Evolutionary conservation across 2,888 invertebrate genomes (phyloP), one percentile per base, ranked within the genome.

Genomic region (Mycogona germanica): DNA sequence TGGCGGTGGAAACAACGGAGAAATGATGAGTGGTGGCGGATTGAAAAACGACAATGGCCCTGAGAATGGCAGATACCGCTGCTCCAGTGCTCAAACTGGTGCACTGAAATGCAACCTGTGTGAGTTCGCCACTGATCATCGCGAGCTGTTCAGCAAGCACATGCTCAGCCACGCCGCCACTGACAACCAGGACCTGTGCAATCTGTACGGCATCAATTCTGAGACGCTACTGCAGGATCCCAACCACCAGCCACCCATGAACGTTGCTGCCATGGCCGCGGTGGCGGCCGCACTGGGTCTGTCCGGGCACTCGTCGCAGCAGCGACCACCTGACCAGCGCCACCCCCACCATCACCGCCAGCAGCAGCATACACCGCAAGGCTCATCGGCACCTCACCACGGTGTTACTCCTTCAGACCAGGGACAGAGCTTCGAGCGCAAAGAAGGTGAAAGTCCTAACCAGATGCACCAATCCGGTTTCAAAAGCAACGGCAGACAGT

Each of bases 21-120:
- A 25, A 30, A 49, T 26, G 41, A 41, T 19, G 32, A 49, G 54
- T 23, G 25, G 25, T 37, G 38, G 25, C 7, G 45, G 32, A 1
- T 26, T 29, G 9, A 47, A n/a, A 2, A 56, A 23, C 23, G 30
- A 28, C 35, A 53, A 37, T 41, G 55, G 35, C 7, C 32, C n/a
- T 46, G 54, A 35, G 47, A 55, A 42, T 42, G 48, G 9, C 56
- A 48, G 14, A 51, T 50, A 47, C 55, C 56, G 40, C 54, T 51
- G 30, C 35, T 53, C 26, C 57, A 51, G 49, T 52, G 58, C n/a
- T 51, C 54, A 21, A 26, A 42, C 26, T 42, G 52, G 21, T 29
- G 46, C 44, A 14, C 52, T 62, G 23, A 66, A 66, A 55, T 73
- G 74, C 62, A 65, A 62, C 54, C 61, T 71, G 26, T 74, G 74